Evolutionary conservation across 2,888 invertebrate genomes (phyloP).

Genomic region (Phengaris arion): DNA sequence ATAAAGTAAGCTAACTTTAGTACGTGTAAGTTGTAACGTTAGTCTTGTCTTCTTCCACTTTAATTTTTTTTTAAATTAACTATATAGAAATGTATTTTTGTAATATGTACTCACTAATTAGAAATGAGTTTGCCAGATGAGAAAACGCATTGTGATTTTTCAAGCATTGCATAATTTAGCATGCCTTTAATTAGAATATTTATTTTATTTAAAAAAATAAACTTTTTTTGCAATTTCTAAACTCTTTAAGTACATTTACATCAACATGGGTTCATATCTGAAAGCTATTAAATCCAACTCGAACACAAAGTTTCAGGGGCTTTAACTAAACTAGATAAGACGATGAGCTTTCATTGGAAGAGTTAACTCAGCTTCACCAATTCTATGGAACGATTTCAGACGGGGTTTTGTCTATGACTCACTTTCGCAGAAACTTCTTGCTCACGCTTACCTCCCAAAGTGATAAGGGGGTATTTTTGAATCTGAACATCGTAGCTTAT

Average conservation of each 20-base stretch:
- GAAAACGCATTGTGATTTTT: background rate
- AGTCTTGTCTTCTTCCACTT: background rate
- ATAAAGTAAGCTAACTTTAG: background rate
- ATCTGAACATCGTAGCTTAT: no score
- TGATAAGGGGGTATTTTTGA: no score
- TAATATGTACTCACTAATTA: background rate
- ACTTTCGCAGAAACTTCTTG: background rate
- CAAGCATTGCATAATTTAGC: background rate
- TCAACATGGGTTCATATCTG: background rate
- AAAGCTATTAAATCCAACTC: background rate
- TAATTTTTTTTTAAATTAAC: background rate
- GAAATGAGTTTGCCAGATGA: background rate
- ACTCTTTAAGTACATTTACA: background rate
- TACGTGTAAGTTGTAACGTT: background rate
- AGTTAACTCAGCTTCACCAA: slow-evolving; percentile 18
- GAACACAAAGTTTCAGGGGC: background rate
- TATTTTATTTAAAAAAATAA: background rate
- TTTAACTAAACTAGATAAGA: background rate
- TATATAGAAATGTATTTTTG: background rate
- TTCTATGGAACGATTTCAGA: background rate
- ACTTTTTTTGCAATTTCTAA: background rate
- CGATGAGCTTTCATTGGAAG: slow-evolving; percentile 19
- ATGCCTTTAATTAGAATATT: background rate
- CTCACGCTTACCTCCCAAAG: no score
- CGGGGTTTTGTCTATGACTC: background rate